Evolutionary conservation across 2,113 vertebrate genomes (phyloP).

Genomic region (Heterochromis multidens): DNA sequence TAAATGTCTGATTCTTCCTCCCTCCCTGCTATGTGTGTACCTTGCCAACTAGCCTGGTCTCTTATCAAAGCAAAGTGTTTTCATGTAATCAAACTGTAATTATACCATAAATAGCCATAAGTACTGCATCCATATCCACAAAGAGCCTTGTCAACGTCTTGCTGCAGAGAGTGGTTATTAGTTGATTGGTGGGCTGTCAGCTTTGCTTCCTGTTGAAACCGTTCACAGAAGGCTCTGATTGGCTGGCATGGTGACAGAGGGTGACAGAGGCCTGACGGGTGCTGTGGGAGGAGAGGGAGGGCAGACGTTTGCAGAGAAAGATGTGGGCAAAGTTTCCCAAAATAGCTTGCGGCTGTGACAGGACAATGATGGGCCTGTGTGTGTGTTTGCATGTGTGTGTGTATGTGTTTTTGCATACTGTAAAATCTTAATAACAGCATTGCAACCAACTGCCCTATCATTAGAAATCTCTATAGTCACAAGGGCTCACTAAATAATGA

Average conservation of each 20-base stretch:
- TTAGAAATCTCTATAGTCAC: slow-evolving; percentile 61
- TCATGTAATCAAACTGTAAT: slow-evolving; percentile 49
- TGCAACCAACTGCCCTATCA: slow-evolving; percentile 51
- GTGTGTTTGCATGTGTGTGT: background rate
- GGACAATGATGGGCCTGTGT: slow-evolving; percentile 61
- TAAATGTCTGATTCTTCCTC: background rate
- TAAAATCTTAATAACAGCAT: slow-evolving; percentile 69
- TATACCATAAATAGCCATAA: slow-evolving; percentile 60
- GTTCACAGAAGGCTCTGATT: slow-evolving; percentile 31
- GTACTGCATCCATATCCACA: slow-evolving; percentile 47
- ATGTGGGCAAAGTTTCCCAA: slow-evolving; percentile 57
- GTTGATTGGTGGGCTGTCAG: slow-evolving; percentile 67
- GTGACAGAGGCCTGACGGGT: slow-evolving; percentile 50
- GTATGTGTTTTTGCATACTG: slow-evolving; percentile 36
- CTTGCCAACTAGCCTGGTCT: background rate
- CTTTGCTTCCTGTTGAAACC: slow-evolving; percentile 47
- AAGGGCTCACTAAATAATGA: slow-evolving; percentile 46
- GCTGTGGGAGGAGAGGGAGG: slow-evolving; percentile 47
- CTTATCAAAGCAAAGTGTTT: slow-evolving; percentile 31
- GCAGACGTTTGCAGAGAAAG: slow-evolving; percentile 42
- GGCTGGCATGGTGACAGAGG: slow-evolving; percentile 53
- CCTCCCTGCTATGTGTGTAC: background rate
- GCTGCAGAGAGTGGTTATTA: slow-evolving; percentile 59
- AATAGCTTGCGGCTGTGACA: slow-evolving; percentile 67
- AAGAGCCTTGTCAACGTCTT: slow-evolving; percentile 22